Evolutionary conservation across 2,113 vertebrate genomes (phyloP), one percentile per base, ranked within the genome.

Genomic region (Syngnathus floridae): DNA sequence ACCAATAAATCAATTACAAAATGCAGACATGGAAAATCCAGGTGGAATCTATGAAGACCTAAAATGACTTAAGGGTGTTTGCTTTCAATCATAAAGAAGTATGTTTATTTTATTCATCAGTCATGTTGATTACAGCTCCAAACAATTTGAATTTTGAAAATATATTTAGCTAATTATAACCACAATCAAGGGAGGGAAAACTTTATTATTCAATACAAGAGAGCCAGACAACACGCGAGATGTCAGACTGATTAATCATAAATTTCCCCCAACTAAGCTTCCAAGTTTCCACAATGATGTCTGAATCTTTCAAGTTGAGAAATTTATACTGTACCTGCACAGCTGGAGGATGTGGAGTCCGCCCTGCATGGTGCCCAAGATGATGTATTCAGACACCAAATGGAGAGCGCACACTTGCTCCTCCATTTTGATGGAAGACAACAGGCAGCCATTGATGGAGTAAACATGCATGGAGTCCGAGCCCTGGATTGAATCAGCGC

Each of bases 401-500:
- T 91, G 90, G 73, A 98, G 83, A 35, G 93, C 92, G 0, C 93
- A 93, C 60, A 95, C 92, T 79, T 93, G 88, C 88, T 95, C 93
- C 0, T 92, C 91, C 84, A 94, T 83, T 0, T 85, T 69, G 71
- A 85, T 61, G 0, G 94, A 94, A 1, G 93, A 88, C 79, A 95
- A 80, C 72, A 93, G 86, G 61, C 88, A 87, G 71, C 95, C 89
- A 0, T 99, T 99, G 40, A 98, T 92, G 0, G 96, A 94, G 88
- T 96, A 98, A 67, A 96, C 90, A 78, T 98, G 90, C 79, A 99
- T 77, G 4, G 89, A 87, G 19, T 90, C 91, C 77, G 90, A 91
- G 22, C 92, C 93, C 96, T 98, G 77, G 0, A 8, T 66, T 10
- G 48, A 65, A 72, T 2, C 58, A 49, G 31, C n/a, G 69, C 4